Conservation (phyloP, 2,888 invertebrate genomes). For the Pollenia griseotomentosa region DNA sequence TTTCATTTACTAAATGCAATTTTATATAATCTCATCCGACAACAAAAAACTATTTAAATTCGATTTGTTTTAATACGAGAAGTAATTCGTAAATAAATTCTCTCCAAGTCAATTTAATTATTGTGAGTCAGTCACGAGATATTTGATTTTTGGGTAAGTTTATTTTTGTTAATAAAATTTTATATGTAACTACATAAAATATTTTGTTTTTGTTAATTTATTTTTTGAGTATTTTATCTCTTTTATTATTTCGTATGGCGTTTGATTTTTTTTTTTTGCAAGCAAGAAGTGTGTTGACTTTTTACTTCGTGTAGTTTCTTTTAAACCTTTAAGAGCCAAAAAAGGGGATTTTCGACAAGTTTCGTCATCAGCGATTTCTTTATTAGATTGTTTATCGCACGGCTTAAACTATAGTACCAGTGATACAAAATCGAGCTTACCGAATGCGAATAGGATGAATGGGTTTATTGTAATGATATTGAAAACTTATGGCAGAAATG, state of each 20-base stretch:
- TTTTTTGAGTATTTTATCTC: conserved; percentile 7
- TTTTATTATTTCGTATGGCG: not conserved
- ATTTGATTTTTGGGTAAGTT: conserved; percentile 79
- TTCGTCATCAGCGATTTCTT: too few relatives aligned
- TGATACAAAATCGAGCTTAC: too few relatives aligned
- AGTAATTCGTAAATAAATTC: conserved; percentile 34
- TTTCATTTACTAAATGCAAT: conserved; percentile 65
- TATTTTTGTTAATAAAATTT: conserved; percentile 28
- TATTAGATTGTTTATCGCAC: too few relatives aligned
- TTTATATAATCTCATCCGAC: conserved; percentile 40
- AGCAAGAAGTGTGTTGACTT: conserved; percentile 22
- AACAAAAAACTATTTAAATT: conserved; percentile 8
- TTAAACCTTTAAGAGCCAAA: not conserved
- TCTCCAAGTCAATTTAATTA: conserved; percentile 12
- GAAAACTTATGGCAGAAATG: too few relatives aligned
- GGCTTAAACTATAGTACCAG: too few relatives aligned
- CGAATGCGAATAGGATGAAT: too few relatives aligned
- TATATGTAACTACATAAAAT: conserved; percentile 1
- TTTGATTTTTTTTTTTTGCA: not conserved
- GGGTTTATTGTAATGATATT: too few relatives aligned
- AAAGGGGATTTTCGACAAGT: too few relatives aligned
- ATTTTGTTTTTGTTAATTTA: conserved; percentile 23
- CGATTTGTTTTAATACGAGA: conserved; percentile 9
- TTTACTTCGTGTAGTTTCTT: conserved; percentile 4
- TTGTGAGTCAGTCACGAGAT: conserved; percentile 76